These are phyloP conservation scores for Peromyscus leucopus DNA, from an alignment of 2,113 vertebrate genomes.

Conservation along the genomic window DNA sequence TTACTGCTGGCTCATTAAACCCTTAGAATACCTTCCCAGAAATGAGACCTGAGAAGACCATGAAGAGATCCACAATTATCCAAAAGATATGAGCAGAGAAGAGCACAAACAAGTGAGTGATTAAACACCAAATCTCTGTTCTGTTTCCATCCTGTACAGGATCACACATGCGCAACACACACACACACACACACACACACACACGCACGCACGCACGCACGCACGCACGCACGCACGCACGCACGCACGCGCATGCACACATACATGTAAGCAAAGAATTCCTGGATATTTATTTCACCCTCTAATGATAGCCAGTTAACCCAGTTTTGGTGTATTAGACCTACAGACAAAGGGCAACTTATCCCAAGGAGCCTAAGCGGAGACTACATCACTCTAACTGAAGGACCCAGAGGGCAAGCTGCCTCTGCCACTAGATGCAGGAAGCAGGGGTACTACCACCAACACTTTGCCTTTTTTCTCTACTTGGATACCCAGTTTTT, in stretches of 20 bases:
- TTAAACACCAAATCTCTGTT: not conserved
- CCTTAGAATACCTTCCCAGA: not conserved
- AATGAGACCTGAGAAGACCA: not conserved
- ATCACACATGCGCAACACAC: not conserved
- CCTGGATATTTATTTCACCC: not conserved
- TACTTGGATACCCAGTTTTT: not conserved
- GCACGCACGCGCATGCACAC: not conserved
- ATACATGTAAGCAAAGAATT: not conserved
- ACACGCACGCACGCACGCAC: not conserved
- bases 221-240: no score
- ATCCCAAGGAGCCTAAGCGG: not conserved
- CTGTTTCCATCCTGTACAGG: not conserved
- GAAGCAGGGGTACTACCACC: not conserved
- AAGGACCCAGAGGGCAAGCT: not conserved
- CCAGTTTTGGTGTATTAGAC: not conserved
- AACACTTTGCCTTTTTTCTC: not conserved
- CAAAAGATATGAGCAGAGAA: not conserved
- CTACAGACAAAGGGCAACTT: not conserved
- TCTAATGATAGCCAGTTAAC: not conserved
- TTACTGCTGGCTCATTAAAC: not conserved
- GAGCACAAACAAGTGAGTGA: not conserved
- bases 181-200: no score
- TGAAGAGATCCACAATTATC: not conserved
- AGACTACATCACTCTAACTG: not conserved
- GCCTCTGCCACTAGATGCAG: not conserved